phyloP scores from a whole-genome alignment of 2,113 vertebrate genomes.

The Stegostoma tigrinum region DNA sequence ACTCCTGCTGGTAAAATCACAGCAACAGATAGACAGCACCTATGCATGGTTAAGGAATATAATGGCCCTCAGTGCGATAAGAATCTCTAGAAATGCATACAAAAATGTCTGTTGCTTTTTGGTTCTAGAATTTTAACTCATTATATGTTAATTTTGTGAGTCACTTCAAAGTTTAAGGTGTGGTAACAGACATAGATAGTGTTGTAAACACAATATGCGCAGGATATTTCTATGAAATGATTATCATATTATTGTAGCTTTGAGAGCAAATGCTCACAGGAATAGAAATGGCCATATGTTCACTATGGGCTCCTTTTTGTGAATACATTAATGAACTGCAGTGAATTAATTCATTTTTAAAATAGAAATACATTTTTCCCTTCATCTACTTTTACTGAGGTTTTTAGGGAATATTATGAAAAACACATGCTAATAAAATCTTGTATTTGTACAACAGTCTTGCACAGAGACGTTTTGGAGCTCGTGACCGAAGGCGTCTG shows the following conservation, averaged over 20 bases:
- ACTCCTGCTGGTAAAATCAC: no score
- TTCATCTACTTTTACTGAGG: not conserved
- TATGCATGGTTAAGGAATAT: not conserved
- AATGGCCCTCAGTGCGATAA: not conserved
- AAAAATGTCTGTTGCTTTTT: not conserved
- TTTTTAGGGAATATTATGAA: not conserved
- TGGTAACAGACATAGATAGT: constrained; percentile 6
- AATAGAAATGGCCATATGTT: constrained; percentile 31
- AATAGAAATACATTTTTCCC: constrained; percentile 14
- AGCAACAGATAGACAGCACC: not conserved
- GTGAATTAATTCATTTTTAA: not conserved
- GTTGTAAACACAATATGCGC: constrained; percentile 34
- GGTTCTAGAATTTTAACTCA: not conserved
- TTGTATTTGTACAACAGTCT: no score
- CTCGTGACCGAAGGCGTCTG: not conserved
- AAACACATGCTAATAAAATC: not conserved
- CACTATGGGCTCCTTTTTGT: not conserved
- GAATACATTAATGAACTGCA: constrained; percentile 4
- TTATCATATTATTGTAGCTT: constrained; percentile 24
- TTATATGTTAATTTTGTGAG: constrained; percentile 24
- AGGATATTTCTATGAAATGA: constrained; percentile 33
- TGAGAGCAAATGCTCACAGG: constrained; percentile 18
- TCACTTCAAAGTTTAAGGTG: not conserved
- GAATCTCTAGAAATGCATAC: not conserved
- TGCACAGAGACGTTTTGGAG: not conserved